Evolutionary conservation across 2,113 vertebrate genomes (phyloP).

Genomic region (Sapayoa aenigma): DNA sequence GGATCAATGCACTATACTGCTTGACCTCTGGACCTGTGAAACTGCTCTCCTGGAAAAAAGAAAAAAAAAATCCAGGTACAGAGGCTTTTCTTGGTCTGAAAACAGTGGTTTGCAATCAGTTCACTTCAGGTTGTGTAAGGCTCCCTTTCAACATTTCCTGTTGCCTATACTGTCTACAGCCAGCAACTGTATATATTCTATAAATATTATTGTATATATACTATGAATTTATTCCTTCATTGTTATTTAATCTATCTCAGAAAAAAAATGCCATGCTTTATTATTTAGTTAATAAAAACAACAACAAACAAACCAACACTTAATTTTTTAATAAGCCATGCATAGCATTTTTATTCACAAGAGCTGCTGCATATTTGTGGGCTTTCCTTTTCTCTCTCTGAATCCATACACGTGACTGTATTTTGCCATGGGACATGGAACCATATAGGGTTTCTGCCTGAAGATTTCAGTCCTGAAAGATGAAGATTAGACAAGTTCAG

Average conservation of each 20-base stretch:
- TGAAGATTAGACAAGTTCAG: not conserved
- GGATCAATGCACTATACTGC: slow-evolving; percentile 70
- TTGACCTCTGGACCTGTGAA: slow-evolving; percentile 80
- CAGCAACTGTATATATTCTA: not conserved
- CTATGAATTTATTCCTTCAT: not conserved
- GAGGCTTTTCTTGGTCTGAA: not conserved
- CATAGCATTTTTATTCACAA: not conserved
- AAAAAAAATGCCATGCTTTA: not conserved
- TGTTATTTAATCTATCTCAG: not conserved
- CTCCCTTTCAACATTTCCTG: not conserved
- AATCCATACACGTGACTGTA: not conserved
- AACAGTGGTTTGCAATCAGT: not conserved
- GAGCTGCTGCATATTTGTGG: not conserved
- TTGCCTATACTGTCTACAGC: fast-evolving
- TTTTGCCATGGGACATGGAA: not conserved
- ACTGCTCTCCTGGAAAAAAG: slow-evolving; percentile 72
- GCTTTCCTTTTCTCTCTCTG: not conserved
- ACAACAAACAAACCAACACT: not conserved
- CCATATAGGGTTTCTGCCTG: not conserved
- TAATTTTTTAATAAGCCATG: not conserved
- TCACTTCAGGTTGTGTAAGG: not conserved
- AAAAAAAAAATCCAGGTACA: slow-evolving; percentile 61
- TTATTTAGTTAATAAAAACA: not conserved
- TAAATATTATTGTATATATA: not conserved
- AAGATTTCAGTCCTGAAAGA: not conserved